Evolutionary conservation across 2,797 vertebrate genomes (phyloP).

Genomic region (Crypturellus tataupa): DNA sequence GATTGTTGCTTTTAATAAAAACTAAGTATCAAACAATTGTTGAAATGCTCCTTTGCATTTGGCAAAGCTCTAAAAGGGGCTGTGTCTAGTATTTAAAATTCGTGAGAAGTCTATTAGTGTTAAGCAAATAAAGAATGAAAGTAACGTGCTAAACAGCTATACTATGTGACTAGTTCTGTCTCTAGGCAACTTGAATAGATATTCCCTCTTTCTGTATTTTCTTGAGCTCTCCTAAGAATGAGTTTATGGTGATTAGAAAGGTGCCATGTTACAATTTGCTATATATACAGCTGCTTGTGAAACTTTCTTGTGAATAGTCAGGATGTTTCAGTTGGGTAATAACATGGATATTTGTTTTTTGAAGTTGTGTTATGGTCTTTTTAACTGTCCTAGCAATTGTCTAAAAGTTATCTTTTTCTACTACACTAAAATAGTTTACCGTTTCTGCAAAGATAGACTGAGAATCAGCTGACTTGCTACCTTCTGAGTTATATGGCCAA

Average conservation of each 20-base stretch:
- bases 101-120: not conserved
- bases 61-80: rapidly evolving
- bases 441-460: not conserved
- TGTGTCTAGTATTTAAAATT: not conserved
- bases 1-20: not conserved
- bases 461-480: not conserved
- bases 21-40: not conserved
- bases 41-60: not conserved
- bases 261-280: not conserved
- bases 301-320: not conserved
- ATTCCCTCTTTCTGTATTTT: not conserved
- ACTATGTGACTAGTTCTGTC: not conserved
- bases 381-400: not conserved
- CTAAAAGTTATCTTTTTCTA: conserved; percentile 5
- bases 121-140: not conserved
- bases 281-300: not conserved
- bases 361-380: not conserved
- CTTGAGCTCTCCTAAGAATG: not conserved
- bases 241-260: not conserved
- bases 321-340: not conserved
- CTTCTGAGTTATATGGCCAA: not conserved
- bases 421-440: conserved; percentile 2
- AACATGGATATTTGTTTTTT: not conserved
- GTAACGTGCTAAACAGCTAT: not conserved
- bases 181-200: not conserved